phyloP scores from a whole-genome alignment of 2,113 vertebrate genomes.

The Burhinus bistriatus region DNA sequence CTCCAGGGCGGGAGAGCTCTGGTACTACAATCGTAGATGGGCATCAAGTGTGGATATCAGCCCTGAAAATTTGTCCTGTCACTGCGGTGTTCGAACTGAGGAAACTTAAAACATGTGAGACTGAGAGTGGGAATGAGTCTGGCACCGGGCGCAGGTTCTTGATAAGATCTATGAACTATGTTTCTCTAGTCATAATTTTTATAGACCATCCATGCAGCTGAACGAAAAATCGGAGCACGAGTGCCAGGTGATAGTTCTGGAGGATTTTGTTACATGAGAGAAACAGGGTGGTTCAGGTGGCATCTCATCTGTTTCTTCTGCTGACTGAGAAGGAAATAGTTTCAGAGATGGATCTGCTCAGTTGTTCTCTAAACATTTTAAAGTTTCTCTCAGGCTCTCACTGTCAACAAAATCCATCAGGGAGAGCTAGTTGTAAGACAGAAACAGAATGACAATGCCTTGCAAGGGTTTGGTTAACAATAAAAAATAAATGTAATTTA shows the following conservation, averaged over 20 bases:
- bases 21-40: not conserved
- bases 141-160: not conserved
- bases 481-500: not conserved
- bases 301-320: not conserved
- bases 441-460: not conserved
- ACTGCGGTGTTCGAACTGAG: not conserved
- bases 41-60: fast-evolving
- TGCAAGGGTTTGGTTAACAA: not conserved
- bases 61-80: not conserved
- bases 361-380: not conserved
- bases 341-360: not conserved
- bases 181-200: not conserved
- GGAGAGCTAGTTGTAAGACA: not conserved
- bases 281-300: not conserved
- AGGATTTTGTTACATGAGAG: not conserved
- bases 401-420: not conserved
- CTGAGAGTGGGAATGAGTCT: not conserved
- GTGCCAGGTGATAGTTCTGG: not conserved
- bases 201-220: not conserved
- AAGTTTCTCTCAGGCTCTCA: not conserved
- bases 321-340: not conserved
- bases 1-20: not conserved
- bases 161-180: not conserved
- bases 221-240: not conserved
- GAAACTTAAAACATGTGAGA: not conserved